A percentile compares a stretch with the other conserved stretches of the same genome.
phyloP scores from a whole-genome alignment of 2,888 invertebrate genomes.

The Mesorhabditis sp. region DNA sequence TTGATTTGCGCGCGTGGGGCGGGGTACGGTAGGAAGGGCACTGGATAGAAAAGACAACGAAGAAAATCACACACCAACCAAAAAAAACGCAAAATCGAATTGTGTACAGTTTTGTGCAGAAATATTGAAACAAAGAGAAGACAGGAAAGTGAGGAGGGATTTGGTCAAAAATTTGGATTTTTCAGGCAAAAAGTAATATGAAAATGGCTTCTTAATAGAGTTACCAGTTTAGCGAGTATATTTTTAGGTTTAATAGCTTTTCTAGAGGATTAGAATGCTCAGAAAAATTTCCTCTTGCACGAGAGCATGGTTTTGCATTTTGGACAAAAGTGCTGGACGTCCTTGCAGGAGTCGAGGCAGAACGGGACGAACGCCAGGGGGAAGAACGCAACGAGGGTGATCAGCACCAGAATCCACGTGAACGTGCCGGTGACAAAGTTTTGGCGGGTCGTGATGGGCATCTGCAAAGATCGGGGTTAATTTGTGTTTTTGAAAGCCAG shows the following conservation, averaged over 20 bases:
- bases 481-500: not conserved
- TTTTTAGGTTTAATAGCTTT: too few relatives aligned
- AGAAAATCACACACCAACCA: too few relatives aligned
- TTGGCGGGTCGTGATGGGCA: constrained; percentile 34
- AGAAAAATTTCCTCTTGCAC: constrained; percentile 34
- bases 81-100: too few relatives aligned
- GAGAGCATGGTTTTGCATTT: constrained; percentile 37
- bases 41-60: too few relatives aligned
- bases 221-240: too few relatives aligned
- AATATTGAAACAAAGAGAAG: not conserved
- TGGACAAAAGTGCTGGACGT: constrained; percentile 45
- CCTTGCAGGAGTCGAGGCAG: constrained; percentile 41
- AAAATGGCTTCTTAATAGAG: too few relatives aligned
- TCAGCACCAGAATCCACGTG: constrained; percentile 38
- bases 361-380: constrained; percentile 45
- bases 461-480: constrained; percentile 24
- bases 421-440: constrained; percentile 37
- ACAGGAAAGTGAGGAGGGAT: not conserved
- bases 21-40: too few relatives aligned
- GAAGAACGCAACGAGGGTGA: constrained; percentile 43
- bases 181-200: too few relatives aligned
- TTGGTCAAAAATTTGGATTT: not conserved
- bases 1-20: too few relatives aligned
- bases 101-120: too few relatives aligned
- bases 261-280: not conserved